These are phyloP conservation scores for Anisognathus igniventris DNA, from an alignment of 2,797 vertebrate species.

Conservation along the genomic window DNA sequence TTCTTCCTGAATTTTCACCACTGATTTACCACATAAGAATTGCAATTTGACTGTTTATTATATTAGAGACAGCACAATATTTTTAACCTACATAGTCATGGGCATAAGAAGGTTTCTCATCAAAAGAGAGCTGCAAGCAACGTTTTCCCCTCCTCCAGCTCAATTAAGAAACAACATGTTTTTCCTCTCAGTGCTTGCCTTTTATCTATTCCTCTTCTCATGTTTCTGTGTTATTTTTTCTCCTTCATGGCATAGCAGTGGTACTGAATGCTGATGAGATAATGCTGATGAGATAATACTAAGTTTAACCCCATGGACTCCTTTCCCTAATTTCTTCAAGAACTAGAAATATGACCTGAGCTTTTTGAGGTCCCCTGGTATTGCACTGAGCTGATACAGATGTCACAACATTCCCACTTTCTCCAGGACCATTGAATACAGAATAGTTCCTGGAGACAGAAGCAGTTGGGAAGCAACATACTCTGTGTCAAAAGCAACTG, in stretches of 20 bases:
- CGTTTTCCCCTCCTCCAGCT: conserved; percentile 33
- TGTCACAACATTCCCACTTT: not conserved
- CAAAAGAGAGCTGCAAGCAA: conserved; percentile 29
- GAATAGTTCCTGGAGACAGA: not conserved
- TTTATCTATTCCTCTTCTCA: conserved; percentile 65
- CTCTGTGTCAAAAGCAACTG: not conserved
- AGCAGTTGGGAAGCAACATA: not conserved
- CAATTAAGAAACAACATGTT: conserved; percentile 64
- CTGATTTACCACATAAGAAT: not conserved
- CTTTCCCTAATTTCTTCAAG: conserved; percentile 29
- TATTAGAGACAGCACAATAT: not conserved
- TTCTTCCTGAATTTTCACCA: not conserved
- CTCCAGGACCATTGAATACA: not conserved
- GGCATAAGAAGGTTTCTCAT: conserved; percentile 37
- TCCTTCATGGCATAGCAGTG: conserved; percentile 18
- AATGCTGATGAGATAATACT: conserved; percentile 44
- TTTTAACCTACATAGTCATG: conserved; percentile 40
- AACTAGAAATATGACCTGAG: not conserved
- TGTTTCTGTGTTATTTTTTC: conserved; percentile 57
- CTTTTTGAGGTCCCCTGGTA: not conserved
- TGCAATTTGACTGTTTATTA: not conserved
- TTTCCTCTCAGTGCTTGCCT: conserved; percentile 38
- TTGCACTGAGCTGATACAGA: not conserved
- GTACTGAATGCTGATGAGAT: conserved; percentile 61
- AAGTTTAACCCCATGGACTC: conserved; percentile 44